Evolutionary conservation across 2,797 vertebrate species (phyloP), one percentile per base, ranked within the genome.

Genomic region (Falco berigora): DNA sequence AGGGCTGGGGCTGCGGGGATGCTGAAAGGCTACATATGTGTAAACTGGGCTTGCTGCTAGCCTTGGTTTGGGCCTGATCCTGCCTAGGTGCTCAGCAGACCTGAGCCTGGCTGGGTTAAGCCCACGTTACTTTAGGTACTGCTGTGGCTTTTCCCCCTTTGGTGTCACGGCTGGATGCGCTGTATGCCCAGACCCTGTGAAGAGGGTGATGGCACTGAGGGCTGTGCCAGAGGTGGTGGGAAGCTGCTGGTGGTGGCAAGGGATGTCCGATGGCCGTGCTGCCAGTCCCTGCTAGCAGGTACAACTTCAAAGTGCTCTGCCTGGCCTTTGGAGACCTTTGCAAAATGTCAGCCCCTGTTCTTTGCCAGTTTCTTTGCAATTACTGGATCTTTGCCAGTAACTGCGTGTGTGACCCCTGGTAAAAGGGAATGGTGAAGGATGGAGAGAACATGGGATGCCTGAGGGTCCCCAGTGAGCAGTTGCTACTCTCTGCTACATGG

Each of bases 121-220:
- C 6, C 13, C 5, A 1, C 7, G 0, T 6, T 30, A 5, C 13
- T 1, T 38, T 7, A 32, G 86, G 32, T 30, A 1, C 8, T 44
- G 11, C 10, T 67, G 64, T 24, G 40, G 6, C 6, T 74, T 77
- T 55, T 49, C 32, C 19, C 11, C 27, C 66, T 82, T 34, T 59
- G 58, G 18, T 64, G 71, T 62, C 25, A 16, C 34, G 21, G 4
- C 23, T 8, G 12, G 30, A 67, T 30, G 13, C 88, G 66, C n/a
- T 4, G 1, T 1, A 0, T 12, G 28, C 6, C 30, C 7, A 2
- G 88, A 63, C 52, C 73, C 42, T 27, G 2, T 0, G 5, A 63
- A 55, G 77, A 94, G 71, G 66, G 28, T 2, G 10, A 20, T 16
- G n/a, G 62, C 58, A 55, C 93, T 4, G 13, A 88, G 58, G 68